Percentiles rank a stretch among this genome's conserved stretches.
Evolutionary conservation across 2,113 vertebrate genomes (phyloP).

Genomic region (Perognathus longimembris): DNA sequence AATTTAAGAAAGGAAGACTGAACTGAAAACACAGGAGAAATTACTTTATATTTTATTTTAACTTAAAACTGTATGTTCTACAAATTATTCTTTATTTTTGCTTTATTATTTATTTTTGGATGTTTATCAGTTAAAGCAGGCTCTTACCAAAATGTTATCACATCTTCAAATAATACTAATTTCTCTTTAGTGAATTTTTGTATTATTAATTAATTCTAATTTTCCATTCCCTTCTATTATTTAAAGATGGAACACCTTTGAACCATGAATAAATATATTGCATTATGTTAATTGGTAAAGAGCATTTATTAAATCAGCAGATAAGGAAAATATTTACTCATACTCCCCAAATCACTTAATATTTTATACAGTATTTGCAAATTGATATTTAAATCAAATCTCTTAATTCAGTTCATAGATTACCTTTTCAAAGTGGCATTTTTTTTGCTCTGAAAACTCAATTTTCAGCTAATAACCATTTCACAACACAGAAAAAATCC

Average conservation of each 20-base stretch:
- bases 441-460: neutral
- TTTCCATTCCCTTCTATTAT: neutral
- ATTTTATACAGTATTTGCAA: neutral
- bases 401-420: neutral
- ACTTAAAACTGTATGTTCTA: too few species aligned
- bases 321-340: neutral
- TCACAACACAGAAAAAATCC: neutral
- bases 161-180: too few species aligned
- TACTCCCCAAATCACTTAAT: neutral
- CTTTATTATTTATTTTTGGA: too few species aligned
- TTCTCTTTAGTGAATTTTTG: too few species aligned
- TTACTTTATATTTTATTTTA: too few species aligned
- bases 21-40: too few species aligned
- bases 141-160: too few species aligned
- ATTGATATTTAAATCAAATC: neutral
- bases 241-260: constrained; percentile 11
- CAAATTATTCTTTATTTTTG: too few species aligned
- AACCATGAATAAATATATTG: neutral
- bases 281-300: neutral
- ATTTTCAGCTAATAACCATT: neutral
- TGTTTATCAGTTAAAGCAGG: too few species aligned
- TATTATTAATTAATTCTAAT: constrained; percentile 20
- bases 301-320: neutral
- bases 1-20: too few species aligned
- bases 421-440: neutral